Percentiles rank a stretch among this genome's conserved stretches.
Conservation (phyloP, 2,113 vertebrate species). For the Diadophis punctatus region DNA sequence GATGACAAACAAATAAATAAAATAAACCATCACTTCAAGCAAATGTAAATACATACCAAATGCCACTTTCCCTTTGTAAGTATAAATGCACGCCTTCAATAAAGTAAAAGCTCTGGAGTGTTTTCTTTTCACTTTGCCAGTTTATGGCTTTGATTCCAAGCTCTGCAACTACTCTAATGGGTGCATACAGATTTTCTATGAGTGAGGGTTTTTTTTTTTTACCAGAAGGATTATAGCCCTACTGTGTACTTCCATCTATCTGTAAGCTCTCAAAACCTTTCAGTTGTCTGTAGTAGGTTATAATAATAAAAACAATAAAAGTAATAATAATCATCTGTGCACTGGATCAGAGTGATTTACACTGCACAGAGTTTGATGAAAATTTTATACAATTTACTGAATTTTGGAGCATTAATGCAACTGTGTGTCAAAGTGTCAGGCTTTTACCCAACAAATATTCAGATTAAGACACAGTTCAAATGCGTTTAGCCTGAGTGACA, state of each 20-base stretch:
- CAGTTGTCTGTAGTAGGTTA: background rate
- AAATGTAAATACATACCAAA: slow-evolving; percentile 47
- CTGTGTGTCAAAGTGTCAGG: background rate
- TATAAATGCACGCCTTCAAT: slow-evolving; percentile 28
- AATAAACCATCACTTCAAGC: slow-evolving; percentile 53
- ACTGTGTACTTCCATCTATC: background rate
- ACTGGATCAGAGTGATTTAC: background rate
- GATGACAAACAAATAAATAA: background rate
- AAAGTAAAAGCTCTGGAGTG: background rate
- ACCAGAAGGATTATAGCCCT: background rate
- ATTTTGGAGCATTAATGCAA: background rate
- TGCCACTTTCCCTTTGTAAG: slow-evolving; percentile 40
- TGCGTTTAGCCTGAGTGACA: background rate
- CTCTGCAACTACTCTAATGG: background rate
- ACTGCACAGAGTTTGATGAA: background rate
- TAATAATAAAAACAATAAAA: background rate
- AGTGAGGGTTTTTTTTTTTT: background rate
- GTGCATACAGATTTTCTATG: background rate
- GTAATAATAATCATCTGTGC: background rate
- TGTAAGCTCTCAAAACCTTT: background rate
- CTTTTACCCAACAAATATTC: background rate
- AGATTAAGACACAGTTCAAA: background rate
- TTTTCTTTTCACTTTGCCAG: background rate
- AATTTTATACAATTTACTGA: background rate
- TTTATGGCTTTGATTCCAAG: background rate